Evolutionary conservation across 2,888 invertebrate species (phyloP).

Genomic region (Trimorus sp.): DNA sequence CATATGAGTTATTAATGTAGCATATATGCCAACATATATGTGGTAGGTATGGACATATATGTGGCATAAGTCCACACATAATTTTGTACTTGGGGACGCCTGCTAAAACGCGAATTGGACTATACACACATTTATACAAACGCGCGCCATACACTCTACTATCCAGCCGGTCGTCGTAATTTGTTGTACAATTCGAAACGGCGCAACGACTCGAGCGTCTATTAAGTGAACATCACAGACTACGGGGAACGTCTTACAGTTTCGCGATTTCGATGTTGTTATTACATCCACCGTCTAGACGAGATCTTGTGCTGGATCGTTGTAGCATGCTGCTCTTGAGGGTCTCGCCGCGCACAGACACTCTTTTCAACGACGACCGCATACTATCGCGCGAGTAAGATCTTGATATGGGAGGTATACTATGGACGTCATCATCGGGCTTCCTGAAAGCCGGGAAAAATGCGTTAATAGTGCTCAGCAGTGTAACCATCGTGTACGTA

Average conservation of each 20-base stretch:
- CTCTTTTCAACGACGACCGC: constrained; percentile 83
- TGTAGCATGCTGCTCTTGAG: constrained; percentile 84
- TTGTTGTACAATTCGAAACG: constrained; percentile 28
- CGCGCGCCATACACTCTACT: constrained; percentile 20
- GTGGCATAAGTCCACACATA: no score
- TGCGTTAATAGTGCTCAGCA: background rate
- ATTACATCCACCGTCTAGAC: constrained; percentile 70
- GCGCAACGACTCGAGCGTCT: background rate
- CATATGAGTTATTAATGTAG: no score
- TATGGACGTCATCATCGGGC: constrained; percentile 77
- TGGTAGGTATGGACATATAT: no score
- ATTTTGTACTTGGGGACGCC: no score
- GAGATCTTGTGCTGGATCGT: constrained; percentile 83
- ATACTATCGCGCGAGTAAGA: constrained; percentile 77
- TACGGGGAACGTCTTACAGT: constrained; percentile 66
- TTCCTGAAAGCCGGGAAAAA: constrained; percentile 72
- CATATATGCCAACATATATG: no score
- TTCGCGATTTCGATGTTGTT: constrained; percentile 73
- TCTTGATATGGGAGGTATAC: constrained; percentile 73
- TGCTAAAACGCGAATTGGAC: background rate
- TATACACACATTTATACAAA: constrained; percentile 44
- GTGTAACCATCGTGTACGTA: no score
- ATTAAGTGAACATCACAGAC: constrained; percentile 4
- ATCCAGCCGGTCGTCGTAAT: constrained; percentile 12
- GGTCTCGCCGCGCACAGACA: constrained; percentile 86